Evolutionary conservation across 2,888 invertebrate genomes (phyloP).

Genomic region (Pollenia angustigena): DNA sequence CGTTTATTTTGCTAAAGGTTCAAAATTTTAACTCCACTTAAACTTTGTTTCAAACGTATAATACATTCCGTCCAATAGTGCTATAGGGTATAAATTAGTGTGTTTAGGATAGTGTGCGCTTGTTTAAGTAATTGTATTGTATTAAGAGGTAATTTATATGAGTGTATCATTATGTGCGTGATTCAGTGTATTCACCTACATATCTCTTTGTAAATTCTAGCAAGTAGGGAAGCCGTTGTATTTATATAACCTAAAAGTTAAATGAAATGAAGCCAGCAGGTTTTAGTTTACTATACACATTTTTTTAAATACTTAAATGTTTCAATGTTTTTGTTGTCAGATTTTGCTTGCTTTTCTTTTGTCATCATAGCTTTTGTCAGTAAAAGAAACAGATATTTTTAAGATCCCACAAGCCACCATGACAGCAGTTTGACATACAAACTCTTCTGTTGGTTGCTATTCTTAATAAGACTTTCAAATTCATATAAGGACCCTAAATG

Average conservation of each 20-base stretch:
- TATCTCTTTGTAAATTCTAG: slow-evolving; percentile 10
- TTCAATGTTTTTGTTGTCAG: slow-evolving; percentile 1
- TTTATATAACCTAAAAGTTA: slow-evolving; percentile 64
- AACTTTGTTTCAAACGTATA: too few species aligned
- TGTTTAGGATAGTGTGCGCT: background rate
- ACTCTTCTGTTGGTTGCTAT: slow-evolving; percentile 38
- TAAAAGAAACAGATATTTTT: background rate
- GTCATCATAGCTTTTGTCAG: background rate
- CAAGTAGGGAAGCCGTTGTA: slow-evolving; percentile 33
- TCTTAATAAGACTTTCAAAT: slow-evolving; percentile 42
- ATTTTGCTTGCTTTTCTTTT: slow-evolving; percentile 23
- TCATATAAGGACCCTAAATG: background rate
- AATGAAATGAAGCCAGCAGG: slow-evolving; percentile 59
- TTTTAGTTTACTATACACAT: slow-evolving; percentile 17
- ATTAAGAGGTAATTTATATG: background rate
- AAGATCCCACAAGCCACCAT: slow-evolving; percentile 46
- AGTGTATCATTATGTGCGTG: background rate
- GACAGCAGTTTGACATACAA: slow-evolving; percentile 48
- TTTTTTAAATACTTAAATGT: slow-evolving; percentile 20
- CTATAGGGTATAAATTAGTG: background rate
- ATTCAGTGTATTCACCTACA: background rate
- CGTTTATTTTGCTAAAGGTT: too few species aligned
- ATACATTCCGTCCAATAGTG: too few species aligned
- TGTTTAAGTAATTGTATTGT: slow-evolving; percentile 11
- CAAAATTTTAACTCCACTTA: too few species aligned